Evolutionary conservation across 2,888 invertebrate genomes (phyloP), one percentile per base, ranked within the genome.

Genomic region (Cordylochernes scorpioides): DNA sequence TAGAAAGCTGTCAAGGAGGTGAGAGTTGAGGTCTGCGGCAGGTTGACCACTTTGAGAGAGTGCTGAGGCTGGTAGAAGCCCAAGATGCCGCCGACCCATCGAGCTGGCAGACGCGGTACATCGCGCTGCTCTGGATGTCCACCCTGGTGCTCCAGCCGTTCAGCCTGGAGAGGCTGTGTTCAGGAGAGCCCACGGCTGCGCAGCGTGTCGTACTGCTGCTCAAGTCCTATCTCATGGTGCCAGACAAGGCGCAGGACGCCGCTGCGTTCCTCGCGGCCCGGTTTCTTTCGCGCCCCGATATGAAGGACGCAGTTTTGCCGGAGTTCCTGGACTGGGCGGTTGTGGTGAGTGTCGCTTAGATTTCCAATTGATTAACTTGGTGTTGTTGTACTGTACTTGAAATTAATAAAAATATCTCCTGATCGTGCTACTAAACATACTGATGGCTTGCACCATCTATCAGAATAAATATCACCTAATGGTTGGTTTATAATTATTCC

Each of bases 71-170:
- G 47, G 54, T 91, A 15, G 73, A 74, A 45, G 59, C 63, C 24
- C 77, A 80, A 52, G 64, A 77, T 50, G 65, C 71, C 0, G 60
- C 62, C 33, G 70, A 77, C 48, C 62, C 66, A 24, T 64, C 68
- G 33, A 73, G 69, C 30, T 91, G 91, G 86, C 71, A 80, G 45
- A 80, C 78, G n/a, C 52, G 63, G 27, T 68, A 67, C 42, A 61
- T 66, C 34, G 51, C 68, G 14, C 48, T 69, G 4, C 50, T 68
- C 33, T 69, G 68, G 68, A 48, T 69, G 32, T 88, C 88, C 1
- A 88, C 91, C 47, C 70, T 88, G 35, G 75, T 86, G 0, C 71
- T 88, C 49, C 86, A 91, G 53, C 94, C 94, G 22, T 91, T 94
- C 57, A 77, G 84, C 45, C 67, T 94, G 63, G 67, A 73, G n/a